phyloP scores from a whole-genome alignment of 2,113 vertebrate genomes.

The Peromyscus leucopus region DNA sequence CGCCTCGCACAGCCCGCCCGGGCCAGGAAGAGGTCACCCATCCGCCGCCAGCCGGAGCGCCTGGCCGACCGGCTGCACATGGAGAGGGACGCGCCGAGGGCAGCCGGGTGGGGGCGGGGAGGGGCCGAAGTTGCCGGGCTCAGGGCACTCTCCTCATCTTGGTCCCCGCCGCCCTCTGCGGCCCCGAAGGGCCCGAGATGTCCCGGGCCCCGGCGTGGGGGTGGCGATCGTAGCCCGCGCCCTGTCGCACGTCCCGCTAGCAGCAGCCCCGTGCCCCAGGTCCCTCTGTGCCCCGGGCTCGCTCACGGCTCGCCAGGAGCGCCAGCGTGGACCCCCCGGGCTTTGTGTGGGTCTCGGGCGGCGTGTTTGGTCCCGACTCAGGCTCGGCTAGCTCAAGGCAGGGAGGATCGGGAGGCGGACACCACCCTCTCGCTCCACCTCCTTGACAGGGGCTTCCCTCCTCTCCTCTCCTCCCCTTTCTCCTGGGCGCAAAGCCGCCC shows the following conservation, averaged over 20 bases:
- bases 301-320: slow-evolving; percentile 73
- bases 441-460: slow-evolving; percentile 76
- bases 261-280: slow-evolving; percentile 53
- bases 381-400: slow-evolving; percentile 68
- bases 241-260: slow-evolving; percentile 30
- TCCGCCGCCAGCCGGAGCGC: slow-evolving; percentile 82
- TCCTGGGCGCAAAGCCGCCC: slow-evolving; percentile 67
- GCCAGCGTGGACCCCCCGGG: slow-evolving; percentile 78
- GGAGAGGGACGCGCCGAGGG: slow-evolving; percentile 79
- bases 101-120: slow-evolving; percentile 73
- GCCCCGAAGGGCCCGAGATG: slow-evolving; percentile 67
- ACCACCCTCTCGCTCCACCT: slow-evolving; percentile 81
- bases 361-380: slow-evolving; percentile 74
- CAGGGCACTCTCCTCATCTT: slow-evolving; percentile 77
- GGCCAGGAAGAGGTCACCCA: slow-evolving; percentile 86
- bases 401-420: slow-evolving; percentile 82
- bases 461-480: slow-evolving; percentile 62
- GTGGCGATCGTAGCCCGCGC: slow-evolving; percentile 7
- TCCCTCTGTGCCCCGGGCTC: slow-evolving; percentile 69
- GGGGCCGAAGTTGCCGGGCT: slow-evolving; percentile 74
- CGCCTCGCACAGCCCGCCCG: slow-evolving; percentile 92
- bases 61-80: slow-evolving; percentile 81
- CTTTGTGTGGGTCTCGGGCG: slow-evolving; percentile 73
- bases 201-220: slow-evolving; percentile 42
- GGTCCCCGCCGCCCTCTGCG: slow-evolving; percentile 64